Conservation (phyloP, 53 echinoderm and acorn worm genomes). For the Arbacia lixula region DNA sequence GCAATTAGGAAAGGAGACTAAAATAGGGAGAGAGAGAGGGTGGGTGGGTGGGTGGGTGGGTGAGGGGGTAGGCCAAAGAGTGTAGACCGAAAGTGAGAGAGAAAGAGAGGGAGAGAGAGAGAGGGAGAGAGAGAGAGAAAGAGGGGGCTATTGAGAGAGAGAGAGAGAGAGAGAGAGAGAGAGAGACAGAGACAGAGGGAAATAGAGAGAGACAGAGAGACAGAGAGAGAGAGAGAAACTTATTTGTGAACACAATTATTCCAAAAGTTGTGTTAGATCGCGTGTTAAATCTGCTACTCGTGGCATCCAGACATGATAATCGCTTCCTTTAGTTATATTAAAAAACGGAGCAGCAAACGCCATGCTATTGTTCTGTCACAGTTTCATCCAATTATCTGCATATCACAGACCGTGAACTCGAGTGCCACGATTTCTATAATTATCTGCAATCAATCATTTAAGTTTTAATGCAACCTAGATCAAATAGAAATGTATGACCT, state of each 20-base stretch:
- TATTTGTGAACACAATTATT: neutral
- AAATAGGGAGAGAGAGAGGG: neutral
- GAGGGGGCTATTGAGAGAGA: neutral
- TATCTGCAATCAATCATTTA: too few species aligned
- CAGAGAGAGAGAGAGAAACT: neutral
- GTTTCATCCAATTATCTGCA: too few species aligned
- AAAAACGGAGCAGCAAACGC: too few species aligned
- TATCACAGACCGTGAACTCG: too few species aligned
- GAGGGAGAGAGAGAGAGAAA: neutral
- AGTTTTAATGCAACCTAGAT: too few species aligned
- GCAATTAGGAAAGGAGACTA: neutral
- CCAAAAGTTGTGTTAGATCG: too few species aligned
- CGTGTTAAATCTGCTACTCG: too few species aligned
- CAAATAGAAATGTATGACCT: too few species aligned
- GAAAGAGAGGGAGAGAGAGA: neutral
- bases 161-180: neutral
- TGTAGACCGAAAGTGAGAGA: neutral
- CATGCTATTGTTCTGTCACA: too few species aligned
- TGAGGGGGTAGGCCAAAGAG: neutral
- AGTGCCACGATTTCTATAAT: too few species aligned
- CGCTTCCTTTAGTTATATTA: too few species aligned
- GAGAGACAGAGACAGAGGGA: neutral
- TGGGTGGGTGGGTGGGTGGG: neutral
- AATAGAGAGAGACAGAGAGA: neutral
- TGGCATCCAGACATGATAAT: too few species aligned